phyloP scores from a whole-genome alignment of 2,888 invertebrate species.

The Sphaeridia pumilis region DNA sequence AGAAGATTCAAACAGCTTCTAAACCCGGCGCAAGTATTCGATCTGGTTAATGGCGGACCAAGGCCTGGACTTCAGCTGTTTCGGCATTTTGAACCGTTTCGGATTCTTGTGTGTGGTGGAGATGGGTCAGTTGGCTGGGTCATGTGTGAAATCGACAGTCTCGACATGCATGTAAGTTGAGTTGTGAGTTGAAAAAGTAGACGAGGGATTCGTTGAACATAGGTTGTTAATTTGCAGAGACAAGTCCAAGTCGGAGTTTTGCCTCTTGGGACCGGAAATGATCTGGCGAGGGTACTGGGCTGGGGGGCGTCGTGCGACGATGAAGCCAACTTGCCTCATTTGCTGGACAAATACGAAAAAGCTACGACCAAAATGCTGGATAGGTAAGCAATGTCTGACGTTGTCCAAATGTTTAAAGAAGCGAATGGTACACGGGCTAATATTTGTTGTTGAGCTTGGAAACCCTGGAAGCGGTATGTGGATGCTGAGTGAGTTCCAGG shows the following conservation, averaged over 20 bases:
- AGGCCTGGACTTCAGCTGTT: constrained; percentile 62
- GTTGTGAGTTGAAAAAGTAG: background rate
- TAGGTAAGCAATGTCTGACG: constrained; percentile 56
- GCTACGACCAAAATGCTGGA: constrained; percentile 97
- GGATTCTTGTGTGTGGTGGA: constrained; percentile 92
- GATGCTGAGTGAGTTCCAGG: too few species aligned
- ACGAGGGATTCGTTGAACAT: background rate
- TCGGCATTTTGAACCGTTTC: constrained; percentile 87
- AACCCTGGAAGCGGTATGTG: too few species aligned
- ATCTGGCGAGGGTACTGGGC: constrained; percentile 78
- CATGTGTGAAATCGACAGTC: constrained; percentile 83
- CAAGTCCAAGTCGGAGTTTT: constrained; percentile 90
- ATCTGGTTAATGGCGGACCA: constrained; percentile 63
- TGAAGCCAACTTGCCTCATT: constrained; percentile 79
- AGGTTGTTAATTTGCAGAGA: constrained; percentile 47
- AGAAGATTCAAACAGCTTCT: constrained; percentile 86
- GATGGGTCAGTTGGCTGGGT: constrained; percentile 99
- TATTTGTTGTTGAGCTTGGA: background rate
- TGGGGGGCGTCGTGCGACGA: constrained; percentile 97
- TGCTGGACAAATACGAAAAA: constrained; percentile 85
- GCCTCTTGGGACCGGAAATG: constrained; percentile 92
- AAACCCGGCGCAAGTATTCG: constrained; percentile 96
- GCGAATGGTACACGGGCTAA: too few species aligned
- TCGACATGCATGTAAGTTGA: constrained; percentile 83
- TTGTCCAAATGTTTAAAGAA: background rate